A percentile compares a stretch with the other conserved stretches of the same genome.
phyloP scores from a whole-genome alignment of 1,140 invertebrate species.

The Bombus waltoni region DNA sequence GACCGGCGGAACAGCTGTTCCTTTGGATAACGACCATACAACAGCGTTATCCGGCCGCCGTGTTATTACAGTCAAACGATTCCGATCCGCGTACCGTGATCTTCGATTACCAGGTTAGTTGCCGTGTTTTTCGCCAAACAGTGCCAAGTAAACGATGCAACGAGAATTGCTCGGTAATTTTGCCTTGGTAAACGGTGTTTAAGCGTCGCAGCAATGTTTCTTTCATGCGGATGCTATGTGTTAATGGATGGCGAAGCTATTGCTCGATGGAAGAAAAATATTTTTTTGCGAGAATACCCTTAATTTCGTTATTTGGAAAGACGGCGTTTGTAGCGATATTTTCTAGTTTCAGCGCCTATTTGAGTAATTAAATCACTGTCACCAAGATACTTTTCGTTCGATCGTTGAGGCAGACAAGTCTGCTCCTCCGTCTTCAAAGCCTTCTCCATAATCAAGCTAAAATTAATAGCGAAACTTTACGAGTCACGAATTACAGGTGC shows the following conservation, averaged over 20 bases:
- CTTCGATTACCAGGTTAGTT: not conserved
- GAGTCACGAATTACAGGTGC: no score
- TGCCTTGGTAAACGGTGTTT: not conserved
- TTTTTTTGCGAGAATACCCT: not conserved
- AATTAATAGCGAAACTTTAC: no score
- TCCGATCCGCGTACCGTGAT: not conserved
- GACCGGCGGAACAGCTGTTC: constrained; percentile 52
- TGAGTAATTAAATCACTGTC: no score
- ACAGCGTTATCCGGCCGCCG: not conserved
- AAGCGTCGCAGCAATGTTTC: not conserved
- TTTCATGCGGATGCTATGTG: not conserved
- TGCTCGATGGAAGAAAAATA: not conserved
- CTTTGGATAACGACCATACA: constrained; percentile 7
- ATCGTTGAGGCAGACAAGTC: no score
- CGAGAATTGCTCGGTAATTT: not conserved
- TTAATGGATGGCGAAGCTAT: not conserved
- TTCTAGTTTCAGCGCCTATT: no score
- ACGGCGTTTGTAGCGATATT: no score
- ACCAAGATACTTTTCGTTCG: no score
- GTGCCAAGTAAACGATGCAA: not conserved
- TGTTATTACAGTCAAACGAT: constrained; percentile 26
- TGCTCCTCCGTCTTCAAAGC: no score
- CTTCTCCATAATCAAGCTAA: no score
- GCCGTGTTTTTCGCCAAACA: not conserved
- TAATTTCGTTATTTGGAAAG: no score